Base-by-base conservation (phyloP, 1,140 invertebrate genomes). In the Himalopsyche phryganea region DNA sequence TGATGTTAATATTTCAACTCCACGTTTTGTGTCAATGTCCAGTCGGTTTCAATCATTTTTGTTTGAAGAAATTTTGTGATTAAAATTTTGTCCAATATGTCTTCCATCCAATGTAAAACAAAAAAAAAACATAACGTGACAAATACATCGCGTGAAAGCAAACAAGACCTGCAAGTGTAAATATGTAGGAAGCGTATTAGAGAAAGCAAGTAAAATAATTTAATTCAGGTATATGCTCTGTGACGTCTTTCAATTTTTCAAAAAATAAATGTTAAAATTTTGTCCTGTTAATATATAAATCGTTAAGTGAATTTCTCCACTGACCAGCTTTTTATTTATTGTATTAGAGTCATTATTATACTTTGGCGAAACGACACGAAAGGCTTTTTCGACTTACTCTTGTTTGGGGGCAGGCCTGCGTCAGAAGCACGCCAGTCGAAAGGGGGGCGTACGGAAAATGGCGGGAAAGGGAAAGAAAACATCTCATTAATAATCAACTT, bases 351-450 rank as follows among this genome's bases (percentile, higher is more conserved):
- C 3, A 28, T 28, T 28, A 28, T 28, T 28, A 9, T 28, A 28
- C 4, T 28, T 28, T 28, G 3, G 23, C 68, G 65, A 60, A 58
- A 65, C 58, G 54, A 60, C 50, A 65, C 58, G 61, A 64, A 57
- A 60, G 33, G 50, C 20, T 54, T 38, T 42, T 11, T 50, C 51
- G 58, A 77, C 75, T 77, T 72, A 78, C 75, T 77, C 75, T 70
- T 68, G 75, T 70, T 73, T 77, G 68, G 75, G 72, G 69, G 75
- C 75, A 67, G 76, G 76, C 68, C 75, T 77, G 71, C 69, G 65
- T 63, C 55, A 61, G 61, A 63, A 55, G 66, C 57, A 58, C 55
- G 51, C 46, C 60, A 57, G 28, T 44, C 40, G 51, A 45, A 58
- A 50, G 52, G 53, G 58, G 55, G 58, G 51, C 56, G 35, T 60